phyloP scores from a whole-genome alignment of 2,113 vertebrate genomes.

The Sarotherodon lohbergeri region DNA sequence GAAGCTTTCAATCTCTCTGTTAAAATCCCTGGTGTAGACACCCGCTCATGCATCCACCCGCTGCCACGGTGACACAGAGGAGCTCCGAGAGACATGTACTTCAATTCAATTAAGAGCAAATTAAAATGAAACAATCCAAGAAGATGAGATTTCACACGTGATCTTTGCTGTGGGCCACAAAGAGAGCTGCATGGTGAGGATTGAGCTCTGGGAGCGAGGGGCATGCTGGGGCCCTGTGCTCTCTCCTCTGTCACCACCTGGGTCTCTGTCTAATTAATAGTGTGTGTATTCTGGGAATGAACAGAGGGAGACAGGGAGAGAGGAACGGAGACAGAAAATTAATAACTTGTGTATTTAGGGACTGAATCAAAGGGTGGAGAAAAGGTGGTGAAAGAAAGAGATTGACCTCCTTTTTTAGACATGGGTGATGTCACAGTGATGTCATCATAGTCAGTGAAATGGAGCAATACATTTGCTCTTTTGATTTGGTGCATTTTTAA shows the following conservation, averaged over 20 bases:
- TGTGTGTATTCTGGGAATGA: slow-evolving; percentile 25
- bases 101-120: slow-evolving; percentile 34
- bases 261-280: slow-evolving; percentile 37
- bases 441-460: not conserved
- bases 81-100: not conserved
- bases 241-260: not conserved
- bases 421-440: not conserved
- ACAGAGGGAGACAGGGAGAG: not conserved
- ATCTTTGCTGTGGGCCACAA: not conserved
- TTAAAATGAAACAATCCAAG: slow-evolving; percentile 26
- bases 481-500: not conserved
- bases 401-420: not conserved
- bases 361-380: not conserved
- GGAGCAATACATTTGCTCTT: not conserved
- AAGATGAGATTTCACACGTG: slow-evolving; percentile 16
- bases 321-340: not conserved
- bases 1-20: not conserved
- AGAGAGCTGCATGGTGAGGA: not conserved
- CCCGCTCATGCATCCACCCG: not conserved
- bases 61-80: not conserved
- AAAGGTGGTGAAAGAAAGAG: not conserved
- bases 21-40: not conserved
- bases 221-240: not conserved
- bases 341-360: slow-evolving; percentile 25
- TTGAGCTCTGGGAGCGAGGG: not conserved